A percentile compares a stretch with the other conserved stretches of the same genome.
phyloP scores from a whole-genome alignment of 2,797 vertebrate species.

The Peromyscus aztecus region DNA sequence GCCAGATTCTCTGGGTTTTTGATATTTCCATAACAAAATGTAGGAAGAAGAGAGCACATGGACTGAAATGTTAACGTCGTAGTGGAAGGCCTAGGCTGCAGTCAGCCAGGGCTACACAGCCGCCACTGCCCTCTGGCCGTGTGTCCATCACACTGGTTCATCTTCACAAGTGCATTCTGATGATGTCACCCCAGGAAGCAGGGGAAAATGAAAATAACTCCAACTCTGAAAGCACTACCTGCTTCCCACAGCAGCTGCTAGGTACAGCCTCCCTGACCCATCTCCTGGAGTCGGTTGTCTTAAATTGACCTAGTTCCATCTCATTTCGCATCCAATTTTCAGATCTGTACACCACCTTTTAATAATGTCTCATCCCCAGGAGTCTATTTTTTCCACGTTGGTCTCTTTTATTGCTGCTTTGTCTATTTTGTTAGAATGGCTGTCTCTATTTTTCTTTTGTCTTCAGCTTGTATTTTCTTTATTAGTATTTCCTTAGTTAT shows the following conservation, averaged over 20 bases:
- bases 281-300: background rate
- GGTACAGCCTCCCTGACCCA: background rate
- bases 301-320: background rate
- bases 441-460: background rate
- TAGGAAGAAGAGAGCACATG: background rate
- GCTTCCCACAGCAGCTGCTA: background rate
- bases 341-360: background rate
- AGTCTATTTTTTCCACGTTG: background rate
- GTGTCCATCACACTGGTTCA: background rate
- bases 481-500: background rate
- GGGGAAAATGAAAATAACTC: background rate
- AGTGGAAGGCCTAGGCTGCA: background rate
- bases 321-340: background rate
- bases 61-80: background rate
- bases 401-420: background rate
- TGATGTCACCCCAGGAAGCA: background rate
- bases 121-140: background rate
- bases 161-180: background rate
- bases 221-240: background rate
- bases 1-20: background rate
- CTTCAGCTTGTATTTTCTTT: background rate
- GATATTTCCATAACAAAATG: background rate
- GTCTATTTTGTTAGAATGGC: background rate
- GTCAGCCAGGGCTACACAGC: too few species aligned
- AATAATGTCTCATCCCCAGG: background rate